Evolutionary conservation across 2,888 invertebrate species (phyloP).

Genomic region (Hedychridium roseum): DNA sequence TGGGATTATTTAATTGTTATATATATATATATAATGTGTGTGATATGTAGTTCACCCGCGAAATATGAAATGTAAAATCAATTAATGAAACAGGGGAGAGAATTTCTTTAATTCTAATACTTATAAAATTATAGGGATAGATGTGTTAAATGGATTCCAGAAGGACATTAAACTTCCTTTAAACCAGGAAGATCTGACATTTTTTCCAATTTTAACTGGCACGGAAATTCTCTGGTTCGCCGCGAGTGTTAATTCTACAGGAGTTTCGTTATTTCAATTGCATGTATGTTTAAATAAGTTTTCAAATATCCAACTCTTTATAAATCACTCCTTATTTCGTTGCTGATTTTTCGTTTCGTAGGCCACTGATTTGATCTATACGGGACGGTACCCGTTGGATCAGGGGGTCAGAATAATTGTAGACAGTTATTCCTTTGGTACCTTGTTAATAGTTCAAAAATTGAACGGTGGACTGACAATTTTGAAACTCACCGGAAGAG

Average conservation of each 20-base stretch:
- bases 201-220: conserved; percentile 30
- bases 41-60: no score
- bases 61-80: no score
- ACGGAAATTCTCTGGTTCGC: conserved; percentile 27
- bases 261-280: conserved; percentile 30
- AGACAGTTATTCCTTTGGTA: conserved; percentile 22
- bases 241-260: conserved; percentile 26
- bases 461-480: conserved; percentile 10
- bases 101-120: no score
- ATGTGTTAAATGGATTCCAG: conserved; percentile 33
- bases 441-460: conserved; percentile 31
- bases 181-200: conserved; percentile 30
- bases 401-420: conserved; percentile 32
- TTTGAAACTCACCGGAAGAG: conserved; percentile 12
- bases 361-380: no score
- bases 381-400: no score
- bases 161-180: no score
- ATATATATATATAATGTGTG: background rate
- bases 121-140: conserved; percentile 29
- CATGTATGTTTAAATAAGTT: conserved; percentile 22
- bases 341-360: no score
- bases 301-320: no score
- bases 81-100: no score
- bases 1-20: background rate
- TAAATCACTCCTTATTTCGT: no score